These are phyloP conservation scores for Mantis religiosa DNA, from an alignment of 2,888 invertebrate species.

Conservation along the genomic window DNA sequence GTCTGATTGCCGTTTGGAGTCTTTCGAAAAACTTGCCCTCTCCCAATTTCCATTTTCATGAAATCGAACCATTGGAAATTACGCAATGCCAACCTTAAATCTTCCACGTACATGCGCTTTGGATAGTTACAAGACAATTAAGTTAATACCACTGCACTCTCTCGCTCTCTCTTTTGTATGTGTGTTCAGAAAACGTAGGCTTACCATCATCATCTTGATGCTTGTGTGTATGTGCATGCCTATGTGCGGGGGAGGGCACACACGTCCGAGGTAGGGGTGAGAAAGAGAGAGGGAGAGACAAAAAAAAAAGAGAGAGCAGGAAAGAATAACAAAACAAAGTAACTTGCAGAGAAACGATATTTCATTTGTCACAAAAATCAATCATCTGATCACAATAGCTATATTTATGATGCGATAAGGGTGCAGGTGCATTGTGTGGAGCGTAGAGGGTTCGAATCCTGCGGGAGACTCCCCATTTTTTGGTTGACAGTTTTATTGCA, in stretches of 20 bases:
- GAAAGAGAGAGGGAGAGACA: neutral
- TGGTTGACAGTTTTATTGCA: no score
- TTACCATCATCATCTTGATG: neutral
- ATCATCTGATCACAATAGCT: neutral
- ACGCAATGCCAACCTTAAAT: neutral
- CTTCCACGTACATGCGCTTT: neutral
- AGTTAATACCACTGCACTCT: neutral
- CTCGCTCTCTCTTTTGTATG: neutral
- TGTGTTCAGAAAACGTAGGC: neutral
- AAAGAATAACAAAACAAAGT: neutral
- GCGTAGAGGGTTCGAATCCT: no score
- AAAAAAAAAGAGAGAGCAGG: neutral
- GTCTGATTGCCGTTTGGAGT: neutral
- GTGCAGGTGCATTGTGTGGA: neutral
- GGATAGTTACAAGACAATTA: neutral
- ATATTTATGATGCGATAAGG: neutral
- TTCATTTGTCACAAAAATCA: neutral
- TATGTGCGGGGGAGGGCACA: neutral
- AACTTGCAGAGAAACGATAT: neutral
- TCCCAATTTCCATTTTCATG: neutral
- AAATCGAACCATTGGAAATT: neutral
- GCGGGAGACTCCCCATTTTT: no score
- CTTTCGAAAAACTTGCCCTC: neutral
- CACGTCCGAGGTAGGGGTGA: neutral
- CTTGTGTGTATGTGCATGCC: neutral